Evolutionary conservation across 2,797 vertebrate genomes (phyloP).

Genomic region (Anabacerthia variegaticeps): DNA sequence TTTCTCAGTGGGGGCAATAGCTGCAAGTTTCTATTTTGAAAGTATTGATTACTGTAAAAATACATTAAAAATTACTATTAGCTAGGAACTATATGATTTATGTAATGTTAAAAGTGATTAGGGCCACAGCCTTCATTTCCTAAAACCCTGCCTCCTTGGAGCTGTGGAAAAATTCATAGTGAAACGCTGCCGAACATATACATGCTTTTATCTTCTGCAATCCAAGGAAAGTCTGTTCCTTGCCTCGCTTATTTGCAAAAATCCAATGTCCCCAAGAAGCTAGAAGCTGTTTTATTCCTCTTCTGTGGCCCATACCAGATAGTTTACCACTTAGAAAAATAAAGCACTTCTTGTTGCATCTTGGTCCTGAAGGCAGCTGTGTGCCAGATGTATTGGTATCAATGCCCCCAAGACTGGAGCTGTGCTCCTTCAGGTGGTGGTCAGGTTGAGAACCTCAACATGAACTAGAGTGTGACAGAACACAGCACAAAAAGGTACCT

Average conservation of each 20-base stretch:
- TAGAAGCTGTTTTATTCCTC: neutral
- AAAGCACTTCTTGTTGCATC: accelerated
- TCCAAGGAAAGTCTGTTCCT: neutral
- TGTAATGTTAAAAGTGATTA: neutral
- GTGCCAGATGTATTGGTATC: neutral
- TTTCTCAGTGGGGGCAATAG: neutral
- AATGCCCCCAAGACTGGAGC: accelerated
- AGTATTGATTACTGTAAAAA: neutral
- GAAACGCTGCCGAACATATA: neutral
- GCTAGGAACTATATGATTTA: neutral
- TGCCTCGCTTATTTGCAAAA: neutral
- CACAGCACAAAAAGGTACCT: neutral
- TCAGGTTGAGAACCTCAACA: neutral
- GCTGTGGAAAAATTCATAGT: neutral
- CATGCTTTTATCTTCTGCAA: neutral
- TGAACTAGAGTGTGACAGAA: neutral
- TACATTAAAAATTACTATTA: neutral
- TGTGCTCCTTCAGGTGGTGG: neutral
- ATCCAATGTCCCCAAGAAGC: neutral
- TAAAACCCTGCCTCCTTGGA: neutral
- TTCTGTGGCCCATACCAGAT: neutral
- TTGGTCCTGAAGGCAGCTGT: neutral
- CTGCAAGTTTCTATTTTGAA: neutral
- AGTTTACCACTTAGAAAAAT: neutral
- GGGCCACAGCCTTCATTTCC: neutral